Evolutionary conservation across 2,113 vertebrate species (phyloP), one percentile per base, ranked within the genome.

Genomic region (Rhineura floridana): DNA sequence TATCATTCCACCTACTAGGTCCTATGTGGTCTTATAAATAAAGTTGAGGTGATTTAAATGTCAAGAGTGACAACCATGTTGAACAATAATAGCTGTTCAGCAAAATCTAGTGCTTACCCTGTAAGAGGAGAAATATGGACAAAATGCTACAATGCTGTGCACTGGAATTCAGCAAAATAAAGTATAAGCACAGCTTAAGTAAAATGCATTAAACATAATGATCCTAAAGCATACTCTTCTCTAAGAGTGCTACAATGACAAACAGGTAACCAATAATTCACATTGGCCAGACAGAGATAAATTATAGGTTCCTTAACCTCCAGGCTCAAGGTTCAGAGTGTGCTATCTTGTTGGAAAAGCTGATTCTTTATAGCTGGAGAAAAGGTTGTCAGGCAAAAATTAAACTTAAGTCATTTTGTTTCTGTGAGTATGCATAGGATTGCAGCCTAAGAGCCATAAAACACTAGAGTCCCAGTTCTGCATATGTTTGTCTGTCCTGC

Each of bases 351-450:
- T 91, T 94, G 93, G 90, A 94, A 96, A 69, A 94, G 90, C 90
- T 95, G 92, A 95, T 96, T 96, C 94, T 94, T 96, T 96, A 95
- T 94, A 93, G 93, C 87, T 93, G 81, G 93, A 94, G 93, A 89
- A 92, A 80, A 94, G 96, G 93, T 94, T 93, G 89, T 95, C 93
- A 96, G 33, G 93, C 93, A 94, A 91, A 96, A 96, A 95, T 96
- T 96, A 95, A 95, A 95, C 72, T 89, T 83, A 6, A 13, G 11
- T 46, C 17, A 12, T 76, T 75, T 62, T 8, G 44, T 3, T 46
- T 75, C 42, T 5, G 11, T 46, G 39, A 69, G 63, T 42, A 23
- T 50, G 21, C 30, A 46, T 23, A 72, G 42, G 11, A 48, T 25
- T 69, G 39, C 19, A n/a, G 11, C 15, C 10, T 44, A 59, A 70